Percentiles rank a stretch among this genome's conserved stretches.
phyloP scores from a whole-genome alignment of 2,113 vertebrate species.

The Paedocypris sp. region DNA sequence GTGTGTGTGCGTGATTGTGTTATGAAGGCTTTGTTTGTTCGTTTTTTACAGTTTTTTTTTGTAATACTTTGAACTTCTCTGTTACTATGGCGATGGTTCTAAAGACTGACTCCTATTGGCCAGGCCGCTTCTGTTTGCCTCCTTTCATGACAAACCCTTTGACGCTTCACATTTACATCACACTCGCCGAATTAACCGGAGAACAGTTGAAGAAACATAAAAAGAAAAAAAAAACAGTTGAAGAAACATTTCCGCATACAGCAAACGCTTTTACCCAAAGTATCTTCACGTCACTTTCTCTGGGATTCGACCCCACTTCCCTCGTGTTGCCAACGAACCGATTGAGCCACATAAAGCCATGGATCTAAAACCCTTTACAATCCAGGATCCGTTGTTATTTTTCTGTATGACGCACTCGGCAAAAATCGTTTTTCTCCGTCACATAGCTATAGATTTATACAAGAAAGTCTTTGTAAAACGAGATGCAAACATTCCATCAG shows the following conservation, averaged over 20 bases:
- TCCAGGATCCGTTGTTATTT: neutral
- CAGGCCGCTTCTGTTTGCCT: neutral
- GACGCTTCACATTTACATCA: neutral
- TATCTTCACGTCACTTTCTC: no score
- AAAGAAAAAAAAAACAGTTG: neutral
- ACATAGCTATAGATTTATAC: constrained; percentile 5
- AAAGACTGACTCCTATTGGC: neutral
- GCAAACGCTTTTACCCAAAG: no score
- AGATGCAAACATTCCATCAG: constrained; percentile 10
- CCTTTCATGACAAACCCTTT: constrained; percentile 1
- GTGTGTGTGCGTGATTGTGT: no score
- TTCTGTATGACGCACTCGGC: neutral
- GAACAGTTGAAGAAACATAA: neutral
- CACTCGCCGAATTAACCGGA: neutral
- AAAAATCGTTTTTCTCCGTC: neutral
- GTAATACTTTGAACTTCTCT: neutral
- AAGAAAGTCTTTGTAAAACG: neutral
- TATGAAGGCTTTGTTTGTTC: neutral
- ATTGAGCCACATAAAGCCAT: constrained; percentile 4
- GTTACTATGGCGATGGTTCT: constrained; percentile 14
- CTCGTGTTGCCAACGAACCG: no score
- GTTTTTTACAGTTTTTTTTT: neutral
- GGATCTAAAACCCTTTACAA: constrained; percentile 1
- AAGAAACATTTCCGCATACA: constrained; percentile 1
- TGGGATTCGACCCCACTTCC: no score